These are phyloP conservation scores for Trichoplusia ni DNA, from an alignment of 1,140 invertebrate species.

Conservation along the genomic window DNA sequence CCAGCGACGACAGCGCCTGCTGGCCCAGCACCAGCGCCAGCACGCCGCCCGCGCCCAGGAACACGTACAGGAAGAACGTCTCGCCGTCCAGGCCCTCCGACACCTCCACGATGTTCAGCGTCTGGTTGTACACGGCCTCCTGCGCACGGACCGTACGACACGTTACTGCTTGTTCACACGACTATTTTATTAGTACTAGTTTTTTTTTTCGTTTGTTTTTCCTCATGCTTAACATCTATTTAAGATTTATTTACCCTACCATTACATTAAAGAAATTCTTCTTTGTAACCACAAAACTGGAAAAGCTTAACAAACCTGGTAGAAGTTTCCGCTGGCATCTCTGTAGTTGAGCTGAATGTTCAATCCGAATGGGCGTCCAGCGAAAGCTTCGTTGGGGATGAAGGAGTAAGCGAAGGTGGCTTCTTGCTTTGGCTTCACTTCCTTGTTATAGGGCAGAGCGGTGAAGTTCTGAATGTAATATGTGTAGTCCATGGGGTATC, in stretches of 20 bases:
- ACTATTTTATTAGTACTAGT: no score
- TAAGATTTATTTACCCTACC: no score
- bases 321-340: slow-evolving; percentile 86
- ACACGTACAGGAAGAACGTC: slow-evolving; percentile 98
- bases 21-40: slow-evolving; percentile 94
- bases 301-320: slow-evolving; percentile 82
- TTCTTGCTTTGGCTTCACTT: slow-evolving; percentile 95
- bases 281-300: no score
- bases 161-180: no score
- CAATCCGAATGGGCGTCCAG: slow-evolving; percentile 97
- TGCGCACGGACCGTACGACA: slow-evolving; percentile 57
- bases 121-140: slow-evolving; percentile 99
- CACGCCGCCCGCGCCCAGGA: slow-evolving; percentile 94
- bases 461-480: slow-evolving; percentile 99
- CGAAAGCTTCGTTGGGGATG: slow-evolving; percentile 96
- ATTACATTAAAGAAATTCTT: no score
- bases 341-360: slow-evolving; percentile 96
- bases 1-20: slow-evolving; percentile 92
- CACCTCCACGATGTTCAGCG: slow-evolving; percentile 97
- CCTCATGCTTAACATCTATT: no score
- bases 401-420: slow-evolving; percentile 98
- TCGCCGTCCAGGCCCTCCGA: slow-evolving; percentile 99
- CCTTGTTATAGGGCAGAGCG: slow-evolving; percentile 92
- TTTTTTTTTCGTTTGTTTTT: no score
- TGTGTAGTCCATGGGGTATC: slow-evolving; percentile 99